Conservation (phyloP, 2,113 vertebrate species). For the Maccullochella peelii region DNA sequence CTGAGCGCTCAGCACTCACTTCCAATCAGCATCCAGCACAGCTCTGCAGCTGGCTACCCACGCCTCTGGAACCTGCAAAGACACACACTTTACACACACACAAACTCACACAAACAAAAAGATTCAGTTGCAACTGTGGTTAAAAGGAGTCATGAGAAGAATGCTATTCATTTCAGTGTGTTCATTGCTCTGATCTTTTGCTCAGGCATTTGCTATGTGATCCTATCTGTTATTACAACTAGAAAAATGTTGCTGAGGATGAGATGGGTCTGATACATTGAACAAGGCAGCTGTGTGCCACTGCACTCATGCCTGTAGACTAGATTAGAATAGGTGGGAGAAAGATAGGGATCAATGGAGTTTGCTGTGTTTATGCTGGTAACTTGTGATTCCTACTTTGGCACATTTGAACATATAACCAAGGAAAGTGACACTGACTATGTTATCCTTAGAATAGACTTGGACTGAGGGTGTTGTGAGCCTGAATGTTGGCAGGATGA, state of each 20-base stretch:
- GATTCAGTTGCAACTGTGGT: constrained; percentile 48
- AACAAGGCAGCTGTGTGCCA: constrained; percentile 61
- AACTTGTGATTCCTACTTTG: constrained; percentile 36
- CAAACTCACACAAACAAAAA: constrained; percentile 30
- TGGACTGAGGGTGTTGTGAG: not conserved
- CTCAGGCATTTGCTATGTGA: constrained; percentile 59
- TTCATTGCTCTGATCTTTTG: constrained; percentile 48
- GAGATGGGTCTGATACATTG: constrained; percentile 52
- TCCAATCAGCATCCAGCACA: constrained; percentile 79
- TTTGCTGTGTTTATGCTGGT: constrained; percentile 18
- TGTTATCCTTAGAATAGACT: not conserved
- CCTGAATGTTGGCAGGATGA: constrained; percentile 4
- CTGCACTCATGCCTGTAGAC: constrained; percentile 50
- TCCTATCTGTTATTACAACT: constrained; percentile 64
- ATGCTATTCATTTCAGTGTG: constrained; percentile 43
- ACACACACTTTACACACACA: constrained; percentile 27
- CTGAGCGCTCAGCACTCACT: constrained; percentile 78
- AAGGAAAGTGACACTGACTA: not conserved
- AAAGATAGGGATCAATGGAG: constrained; percentile 41
- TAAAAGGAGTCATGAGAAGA: constrained; percentile 61
- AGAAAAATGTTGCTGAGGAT: constrained; percentile 60
- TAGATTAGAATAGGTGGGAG: constrained; percentile 24
- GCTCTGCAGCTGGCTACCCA: constrained; percentile 74
- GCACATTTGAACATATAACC: constrained; percentile 14
- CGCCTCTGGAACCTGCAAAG: constrained; percentile 58